Evolutionary conservation across 1,140 invertebrate genomes (phyloP), one percentile per base, ranked within the genome.

Genomic region (Drosophila sucinea): DNA sequence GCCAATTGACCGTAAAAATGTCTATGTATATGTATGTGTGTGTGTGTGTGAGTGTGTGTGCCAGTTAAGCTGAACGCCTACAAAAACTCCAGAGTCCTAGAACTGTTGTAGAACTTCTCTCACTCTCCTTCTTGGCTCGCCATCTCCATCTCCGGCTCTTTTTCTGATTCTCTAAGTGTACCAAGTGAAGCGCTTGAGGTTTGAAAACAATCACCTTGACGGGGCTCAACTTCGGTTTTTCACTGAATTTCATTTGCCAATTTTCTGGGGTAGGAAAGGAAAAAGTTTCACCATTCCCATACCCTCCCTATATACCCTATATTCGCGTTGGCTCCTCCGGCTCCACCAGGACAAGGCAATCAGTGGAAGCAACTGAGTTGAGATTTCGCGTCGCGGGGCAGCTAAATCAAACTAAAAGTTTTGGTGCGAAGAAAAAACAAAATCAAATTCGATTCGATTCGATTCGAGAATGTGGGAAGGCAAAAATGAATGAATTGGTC

Each of bases 401-500:
- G 77, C 79, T 87, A 86, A 86, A 86, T 86, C 83, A 87, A 58
- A 87, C 83, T 83, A 86, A 87, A 87, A 87, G 67, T 87, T 51
- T 51, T 87, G 83, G 83, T 89, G 83, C 83, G 83, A 87, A 87
- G 83, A 87, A 87, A 77, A 87, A 87, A 87, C 84, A 87, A 87
- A 87, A 87, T 87, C 83, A 83, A 81, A 79, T 86, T 78, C 56
- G 44, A 38, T 38, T 38, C 35, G 35, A 47, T 32, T 77, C 35
- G 35, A 47, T 32, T 77, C 61, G 58, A 58, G 67, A 41, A 68
- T 70, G 61, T 66, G 60, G 72, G 60, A 29, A 63, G 27, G 73
- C 47, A 76, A 83, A 87, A 87, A 87, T 87, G 84, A 87, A 89
- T 87, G 84, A 87, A 89, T 87, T 87, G 84, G 84, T 87, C 84